Evolutionary conservation across 2,113 vertebrate genomes (phyloP).

Genomic region (Scytalopus superciliaris): DNA sequence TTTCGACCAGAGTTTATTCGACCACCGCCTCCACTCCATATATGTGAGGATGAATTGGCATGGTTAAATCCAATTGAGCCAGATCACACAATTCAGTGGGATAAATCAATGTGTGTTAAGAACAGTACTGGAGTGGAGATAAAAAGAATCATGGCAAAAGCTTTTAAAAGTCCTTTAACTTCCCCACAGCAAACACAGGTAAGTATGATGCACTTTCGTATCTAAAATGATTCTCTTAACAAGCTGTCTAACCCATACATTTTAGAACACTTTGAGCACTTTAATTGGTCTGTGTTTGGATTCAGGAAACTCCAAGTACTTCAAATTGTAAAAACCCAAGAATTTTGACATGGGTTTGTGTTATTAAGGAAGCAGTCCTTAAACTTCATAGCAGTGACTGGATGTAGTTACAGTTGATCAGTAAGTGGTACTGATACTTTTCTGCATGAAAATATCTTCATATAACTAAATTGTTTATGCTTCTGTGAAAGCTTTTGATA

Average conservation of each 20-base stretch:
- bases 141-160: slow-evolving; percentile 97
- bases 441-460: not conserved
- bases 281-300: not conserved
- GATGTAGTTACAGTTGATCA: not conserved
- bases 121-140: slow-evolving; percentile 96
- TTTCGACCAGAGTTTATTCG: slow-evolving; percentile 97
- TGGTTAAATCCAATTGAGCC: slow-evolving; percentile 97
- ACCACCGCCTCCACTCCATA: slow-evolving; percentile 90
- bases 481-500: not conserved
- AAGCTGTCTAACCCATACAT: not conserved
- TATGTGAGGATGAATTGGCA: slow-evolving; percentile 93
- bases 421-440: not conserved
- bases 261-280: not conserved
- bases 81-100: slow-evolving; percentile 92
- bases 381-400: not conserved
- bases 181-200: slow-evolving; percentile 95
- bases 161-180: slow-evolving; percentile 96
- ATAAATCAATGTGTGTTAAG: slow-evolving; percentile 96
- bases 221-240: not conserved
- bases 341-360: not conserved
- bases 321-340: not conserved
- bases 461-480: not conserved
- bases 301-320: not conserved
- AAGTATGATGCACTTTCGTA: not conserved
- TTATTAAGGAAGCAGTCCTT: not conserved